phyloP scores from a whole-genome alignment of 1,140 invertebrate genomes.

The Colletes latitarsis region DNA sequence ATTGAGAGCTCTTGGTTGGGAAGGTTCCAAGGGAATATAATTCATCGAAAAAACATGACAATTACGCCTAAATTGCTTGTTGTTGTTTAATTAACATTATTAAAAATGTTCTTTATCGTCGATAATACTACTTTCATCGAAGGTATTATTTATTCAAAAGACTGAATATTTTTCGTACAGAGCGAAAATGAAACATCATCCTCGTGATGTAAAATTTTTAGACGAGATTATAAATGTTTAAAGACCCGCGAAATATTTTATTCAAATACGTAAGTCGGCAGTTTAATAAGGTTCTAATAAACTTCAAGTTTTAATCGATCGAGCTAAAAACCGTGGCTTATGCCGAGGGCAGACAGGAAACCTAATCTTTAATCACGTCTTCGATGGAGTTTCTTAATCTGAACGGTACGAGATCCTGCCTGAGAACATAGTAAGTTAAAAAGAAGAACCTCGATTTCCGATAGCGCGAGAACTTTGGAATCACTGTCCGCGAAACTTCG shows the following conservation, averaged over 20 bases:
- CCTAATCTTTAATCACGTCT: slow-evolving; percentile 63
- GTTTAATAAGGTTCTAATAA: slow-evolving; percentile 61
- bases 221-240: neutral
- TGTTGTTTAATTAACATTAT: neutral
- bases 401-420: slow-evolving; percentile 46
- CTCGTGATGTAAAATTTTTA: no score
- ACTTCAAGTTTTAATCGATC: slow-evolving; percentile 59
- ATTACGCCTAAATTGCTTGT: neutral
- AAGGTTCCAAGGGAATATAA: neutral
- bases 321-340: slow-evolving; percentile 38
- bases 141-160: no score
- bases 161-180: no score
- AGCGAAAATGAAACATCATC: no score
- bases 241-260: slow-evolving; percentile 4
- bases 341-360: slow-evolving; percentile 33
- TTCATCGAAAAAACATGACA: neutral
- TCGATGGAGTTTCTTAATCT: slow-evolving; percentile 66
- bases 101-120: neutral
- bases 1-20: neutral
- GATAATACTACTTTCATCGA: no score
- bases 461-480: slow-evolving; percentile 59
- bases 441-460: slow-evolving; percentile 48
- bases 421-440: slow-evolving; percentile 51
- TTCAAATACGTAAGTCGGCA: slow-evolving; percentile 15
- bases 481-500: slow-evolving; percentile 51